These are phyloP conservation scores for Catocala fraxini DNA, from an alignment of 2,888 invertebrate species.

Conservation along the genomic window DNA sequence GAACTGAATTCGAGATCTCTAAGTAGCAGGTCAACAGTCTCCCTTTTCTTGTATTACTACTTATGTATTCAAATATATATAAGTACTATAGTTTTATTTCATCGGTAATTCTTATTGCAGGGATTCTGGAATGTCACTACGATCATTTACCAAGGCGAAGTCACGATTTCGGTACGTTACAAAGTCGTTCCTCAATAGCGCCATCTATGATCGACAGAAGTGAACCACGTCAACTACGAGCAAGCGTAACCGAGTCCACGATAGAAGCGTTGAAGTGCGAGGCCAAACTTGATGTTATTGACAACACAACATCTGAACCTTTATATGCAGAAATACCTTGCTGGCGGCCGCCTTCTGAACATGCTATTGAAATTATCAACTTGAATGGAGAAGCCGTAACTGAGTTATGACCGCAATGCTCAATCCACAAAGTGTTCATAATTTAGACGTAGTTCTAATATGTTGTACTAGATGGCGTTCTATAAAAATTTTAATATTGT, in stretches of 20 bases:
- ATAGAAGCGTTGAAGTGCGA: slow-evolving; percentile 82
- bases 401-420: slow-evolving; percentile 75
- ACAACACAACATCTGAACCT: slow-evolving; percentile 85
- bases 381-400: slow-evolving; percentile 83
- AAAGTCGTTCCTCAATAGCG: slow-evolving; percentile 64
- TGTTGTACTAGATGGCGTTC: slow-evolving; percentile 66
- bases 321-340: slow-evolving; percentile 91
- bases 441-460: slow-evolving; percentile 24
- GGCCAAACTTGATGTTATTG: slow-evolving; percentile 76
- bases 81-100: neutral
- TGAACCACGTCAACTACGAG: slow-evolving; percentile 66
- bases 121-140: slow-evolving; percentile 89
- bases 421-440: slow-evolving; percentile 10
- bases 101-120: slow-evolving; percentile 54
- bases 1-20: no score
- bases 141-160: slow-evolving; percentile 87
- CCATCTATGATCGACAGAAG: slow-evolving; percentile 70
- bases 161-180: slow-evolving; percentile 66
- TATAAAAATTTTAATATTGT: slow-evolving; percentile 28
- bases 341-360: slow-evolving; percentile 82
- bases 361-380: slow-evolving; percentile 78
- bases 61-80: neutral
- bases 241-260: slow-evolving; percentile 71
- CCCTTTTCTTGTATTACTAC: no score
- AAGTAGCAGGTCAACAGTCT: no score